These are phyloP conservation scores for Corythornis vintsioides DNA, from an alignment of 2,113 vertebrate species.

Conservation along the genomic window DNA sequence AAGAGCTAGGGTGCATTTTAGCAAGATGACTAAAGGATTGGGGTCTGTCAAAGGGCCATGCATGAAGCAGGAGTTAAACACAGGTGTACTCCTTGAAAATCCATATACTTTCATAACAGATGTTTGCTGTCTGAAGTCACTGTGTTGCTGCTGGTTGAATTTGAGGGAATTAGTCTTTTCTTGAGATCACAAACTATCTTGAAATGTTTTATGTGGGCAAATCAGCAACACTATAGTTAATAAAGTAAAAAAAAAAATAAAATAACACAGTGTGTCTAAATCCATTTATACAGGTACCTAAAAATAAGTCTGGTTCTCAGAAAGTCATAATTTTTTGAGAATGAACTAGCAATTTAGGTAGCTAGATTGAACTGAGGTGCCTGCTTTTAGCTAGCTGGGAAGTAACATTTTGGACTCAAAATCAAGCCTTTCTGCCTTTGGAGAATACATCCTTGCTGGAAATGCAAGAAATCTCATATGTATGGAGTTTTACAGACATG, in stretches of 20 bases:
- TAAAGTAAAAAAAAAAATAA: neutral
- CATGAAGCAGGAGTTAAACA: neutral
- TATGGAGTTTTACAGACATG: constrained; percentile 54
- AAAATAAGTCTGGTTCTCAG: constrained; percentile 8
- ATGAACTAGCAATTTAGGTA: constrained; percentile 28
- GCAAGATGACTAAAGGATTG: neutral
- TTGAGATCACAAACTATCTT: constrained; percentile 8
- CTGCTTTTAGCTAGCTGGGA: neutral
- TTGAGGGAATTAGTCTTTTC: neutral
- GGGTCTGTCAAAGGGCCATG: neutral
- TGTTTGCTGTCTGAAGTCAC: neutral
- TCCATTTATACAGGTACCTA: neutral
- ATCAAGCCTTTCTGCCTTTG: constrained; percentile 29
- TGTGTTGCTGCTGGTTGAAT: neutral
- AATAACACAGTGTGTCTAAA: neutral
- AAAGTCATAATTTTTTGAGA: constrained; percentile 6
- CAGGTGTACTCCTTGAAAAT: neutral
- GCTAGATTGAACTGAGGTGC: neutral
- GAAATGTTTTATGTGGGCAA: neutral
- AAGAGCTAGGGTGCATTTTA: neutral
- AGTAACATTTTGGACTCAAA: neutral
- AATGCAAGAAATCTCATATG: constrained; percentile 52
- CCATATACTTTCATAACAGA: neutral
- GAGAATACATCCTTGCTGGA: constrained; percentile 47
- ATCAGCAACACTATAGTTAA: neutral